A percentile compares a stretch with the other conserved stretches of the same genome.
Conservation (phyloP, 2,113 vertebrate genomes). For the Boulengeromyrus knoepffleri region DNA sequence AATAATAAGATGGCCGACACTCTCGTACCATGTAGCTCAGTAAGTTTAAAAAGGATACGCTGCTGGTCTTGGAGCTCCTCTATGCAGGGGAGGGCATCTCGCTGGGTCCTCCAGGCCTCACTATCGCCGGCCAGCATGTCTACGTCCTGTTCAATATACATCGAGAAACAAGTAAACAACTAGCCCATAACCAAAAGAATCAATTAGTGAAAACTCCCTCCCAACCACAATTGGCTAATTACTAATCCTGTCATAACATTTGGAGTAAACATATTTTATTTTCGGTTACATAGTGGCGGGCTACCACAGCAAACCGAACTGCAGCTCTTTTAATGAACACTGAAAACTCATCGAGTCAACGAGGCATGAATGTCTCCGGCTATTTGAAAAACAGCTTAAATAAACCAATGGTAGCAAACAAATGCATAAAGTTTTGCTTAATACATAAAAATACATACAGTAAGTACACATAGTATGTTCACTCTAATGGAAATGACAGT, state of each 20-base stretch:
- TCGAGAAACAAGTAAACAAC: slow-evolving; percentile 15
- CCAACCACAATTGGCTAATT: not conserved
- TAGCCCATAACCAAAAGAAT: not conserved
- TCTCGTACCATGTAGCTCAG: not conserved
- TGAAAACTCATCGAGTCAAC: not conserved
- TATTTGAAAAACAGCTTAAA: not conserved
- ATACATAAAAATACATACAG: not conserved
- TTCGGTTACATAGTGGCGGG: not conserved
- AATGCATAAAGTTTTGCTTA: not conserved
- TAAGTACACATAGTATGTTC: not conserved
- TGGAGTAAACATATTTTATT: not conserved
- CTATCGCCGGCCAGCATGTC: slow-evolving; percentile 68
- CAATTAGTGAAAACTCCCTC: not conserved
- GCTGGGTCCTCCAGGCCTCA: slow-evolving; percentile 57
- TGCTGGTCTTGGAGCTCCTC: slow-evolving; percentile 58
- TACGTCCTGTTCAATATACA: slow-evolving; percentile 56
- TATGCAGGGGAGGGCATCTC: slow-evolving; percentile 54
- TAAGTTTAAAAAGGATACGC: slow-evolving; percentile 64
- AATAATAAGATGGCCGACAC: not conserved
- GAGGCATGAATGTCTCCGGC: not conserved
- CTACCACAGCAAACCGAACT: not conserved
- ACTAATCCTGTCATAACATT: not conserved
- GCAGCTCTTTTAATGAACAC: not conserved
- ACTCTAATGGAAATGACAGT: not conserved
- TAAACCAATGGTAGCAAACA: not conserved